Evolutionary conservation across 1,140 invertebrate genomes (phyloP).

Genomic region (Leptopilina boulardi): DNA sequence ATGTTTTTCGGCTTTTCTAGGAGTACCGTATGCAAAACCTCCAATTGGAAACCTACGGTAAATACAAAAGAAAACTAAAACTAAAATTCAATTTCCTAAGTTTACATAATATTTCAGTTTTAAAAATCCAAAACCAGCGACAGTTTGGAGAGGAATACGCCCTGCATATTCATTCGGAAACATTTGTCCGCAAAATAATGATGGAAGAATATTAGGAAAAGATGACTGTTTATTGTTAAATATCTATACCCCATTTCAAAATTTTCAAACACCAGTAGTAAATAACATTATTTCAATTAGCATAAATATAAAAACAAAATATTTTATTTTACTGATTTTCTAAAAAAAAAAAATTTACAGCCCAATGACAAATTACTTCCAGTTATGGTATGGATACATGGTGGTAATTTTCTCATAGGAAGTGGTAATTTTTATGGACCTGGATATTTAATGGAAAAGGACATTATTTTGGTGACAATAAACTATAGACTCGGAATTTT

Average conservation of each 20-base stretch:
- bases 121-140: conserved; percentile 24
- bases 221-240: conserved; percentile 33
- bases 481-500: conserved; percentile 71
- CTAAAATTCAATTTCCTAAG: not conserved
- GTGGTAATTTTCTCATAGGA: conserved; percentile 70
- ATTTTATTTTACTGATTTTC: no score
- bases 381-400: conserved; percentile 66
- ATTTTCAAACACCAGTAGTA: not conserved
- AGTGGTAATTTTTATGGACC: conserved; percentile 50
- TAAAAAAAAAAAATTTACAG: not conserved
- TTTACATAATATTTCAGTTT: not conserved
- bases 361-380: conserved; percentile 37
- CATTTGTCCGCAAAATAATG: conserved; percentile 1
- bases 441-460: conserved; percentile 70
- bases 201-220: not conserved
- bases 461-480: conserved; percentile 73
- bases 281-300: not conserved
- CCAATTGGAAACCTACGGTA: conserved; percentile 5
- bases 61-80: not conserved
- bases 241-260: not conserved
- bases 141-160: not conserved
- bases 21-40: not conserved
- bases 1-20: not conserved
- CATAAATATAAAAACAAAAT: no score
- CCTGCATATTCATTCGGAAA: not conserved